A percentile compares a stretch with the other conserved stretches of the same genome.
These are phyloP conservation scores for Eumaeus atala DNA, from an alignment of 1,140 invertebrate genomes.

Conservation along the genomic window DNA sequence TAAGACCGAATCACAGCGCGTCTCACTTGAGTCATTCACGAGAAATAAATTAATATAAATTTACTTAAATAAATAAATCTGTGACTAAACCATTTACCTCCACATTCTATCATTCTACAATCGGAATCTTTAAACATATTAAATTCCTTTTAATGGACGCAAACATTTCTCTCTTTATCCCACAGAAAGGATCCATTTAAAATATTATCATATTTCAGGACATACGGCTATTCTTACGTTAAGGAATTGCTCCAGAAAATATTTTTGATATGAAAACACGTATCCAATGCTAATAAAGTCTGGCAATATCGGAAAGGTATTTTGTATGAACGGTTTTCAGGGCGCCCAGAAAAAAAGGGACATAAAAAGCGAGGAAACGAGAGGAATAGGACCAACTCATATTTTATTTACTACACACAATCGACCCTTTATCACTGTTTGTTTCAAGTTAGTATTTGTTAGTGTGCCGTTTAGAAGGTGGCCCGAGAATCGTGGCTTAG, in stretches of 20 bases:
- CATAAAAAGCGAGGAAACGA: constrained; percentile 66
- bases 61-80: neutral
- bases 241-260: constrained; percentile 49
- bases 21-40: neutral
- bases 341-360: constrained; percentile 59
- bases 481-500: constrained; percentile 7
- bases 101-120: neutral
- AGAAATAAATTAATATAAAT: constrained; percentile 1
- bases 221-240: constrained; percentile 15
- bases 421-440: constrained; percentile 71
- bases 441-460: constrained; percentile 63
- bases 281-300: constrained; percentile 67
- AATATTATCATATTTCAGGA: constrained; percentile 16
- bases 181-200: constrained; percentile 32
- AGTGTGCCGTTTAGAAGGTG: constrained; percentile 43
- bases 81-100: neutral
- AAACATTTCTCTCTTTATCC: constrained; percentile 25
- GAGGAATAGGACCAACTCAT: constrained; percentile 71
- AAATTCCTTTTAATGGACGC: constrained; percentile 11
- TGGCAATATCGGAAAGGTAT: constrained; percentile 68
- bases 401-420: constrained; percentile 75
- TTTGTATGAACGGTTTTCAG: constrained; percentile 67
- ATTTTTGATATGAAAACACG: constrained; percentile 64
- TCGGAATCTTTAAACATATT: neutral
- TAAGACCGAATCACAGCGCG: constrained; percentile 44